Percentiles rank a stretch among this genome's conserved stretches.
These are phyloP conservation scores for Camponotus floridanus DNA, from an alignment of 1,140 invertebrate genomes.

Conservation along the genomic window DNA sequence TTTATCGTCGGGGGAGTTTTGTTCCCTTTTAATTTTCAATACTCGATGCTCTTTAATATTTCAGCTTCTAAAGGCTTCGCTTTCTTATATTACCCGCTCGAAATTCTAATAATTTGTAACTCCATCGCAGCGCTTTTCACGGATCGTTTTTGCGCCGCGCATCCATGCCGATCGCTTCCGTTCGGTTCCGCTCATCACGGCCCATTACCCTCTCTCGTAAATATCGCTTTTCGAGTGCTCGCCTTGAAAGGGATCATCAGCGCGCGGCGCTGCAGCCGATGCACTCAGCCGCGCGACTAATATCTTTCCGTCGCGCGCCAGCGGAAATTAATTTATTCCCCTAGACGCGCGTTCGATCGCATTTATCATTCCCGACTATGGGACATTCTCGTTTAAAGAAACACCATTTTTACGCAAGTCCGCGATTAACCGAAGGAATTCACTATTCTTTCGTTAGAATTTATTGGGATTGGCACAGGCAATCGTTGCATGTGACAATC, in stretches of 20 bases:
- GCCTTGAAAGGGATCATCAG: slow-evolving; percentile 64
- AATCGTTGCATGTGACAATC: not conserved
- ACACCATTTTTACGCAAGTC: not conserved
- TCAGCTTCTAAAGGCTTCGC: not conserved
- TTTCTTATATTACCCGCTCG: not conserved
- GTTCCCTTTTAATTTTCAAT: not conserved
- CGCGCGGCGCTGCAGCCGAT: slow-evolving; percentile 25
- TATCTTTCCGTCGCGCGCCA: slow-evolving; percentile 46
- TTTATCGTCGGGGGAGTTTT: too few relatives aligned
- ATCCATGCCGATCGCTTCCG: slow-evolving; percentile 59
- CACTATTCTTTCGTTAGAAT: slow-evolving; percentile 3
- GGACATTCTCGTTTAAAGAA: not conserved
- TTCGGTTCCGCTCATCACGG: slow-evolving; percentile 72
- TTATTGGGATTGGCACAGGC: not conserved
- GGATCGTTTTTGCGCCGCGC: slow-evolving; percentile 48
- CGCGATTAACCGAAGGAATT: slow-evolving; percentile 2
- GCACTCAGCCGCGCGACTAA: slow-evolving; percentile 11
- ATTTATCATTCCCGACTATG: slow-evolving; percentile 56
- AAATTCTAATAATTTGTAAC: slow-evolving; percentile 58
- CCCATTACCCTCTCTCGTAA: slow-evolving; percentile 73
- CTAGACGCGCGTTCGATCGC: slow-evolving; percentile 57
- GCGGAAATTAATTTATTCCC: slow-evolving; percentile 71
- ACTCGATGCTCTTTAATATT: not conserved
- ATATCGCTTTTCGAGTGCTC: slow-evolving; percentile 66
- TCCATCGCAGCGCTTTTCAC: slow-evolving; percentile 27